Conservation (phyloP, 2,113 vertebrate genomes). For the Thunnus maccoyii region DNA sequence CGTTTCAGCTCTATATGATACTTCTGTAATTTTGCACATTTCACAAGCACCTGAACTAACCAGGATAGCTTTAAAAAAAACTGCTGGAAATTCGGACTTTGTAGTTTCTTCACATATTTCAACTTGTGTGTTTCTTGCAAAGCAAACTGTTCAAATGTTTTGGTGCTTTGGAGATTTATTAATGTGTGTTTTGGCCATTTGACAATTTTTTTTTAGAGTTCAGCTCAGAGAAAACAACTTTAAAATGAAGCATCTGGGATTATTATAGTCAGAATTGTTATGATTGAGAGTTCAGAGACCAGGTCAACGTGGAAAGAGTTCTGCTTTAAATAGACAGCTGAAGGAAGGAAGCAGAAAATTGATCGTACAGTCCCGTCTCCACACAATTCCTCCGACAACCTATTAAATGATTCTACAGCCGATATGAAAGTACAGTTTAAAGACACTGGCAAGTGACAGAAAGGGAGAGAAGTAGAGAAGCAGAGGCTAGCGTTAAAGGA, state of each 20-base stretch:
- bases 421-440: conserved; percentile 29
- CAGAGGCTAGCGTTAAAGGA: conserved; percentile 24
- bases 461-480: conserved; percentile 8
- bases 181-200: too few species aligned
- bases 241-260: neutral
- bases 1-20: too few species aligned
- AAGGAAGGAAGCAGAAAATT: neutral
- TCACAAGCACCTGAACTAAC: too few species aligned
- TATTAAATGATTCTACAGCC: conserved; percentile 20
- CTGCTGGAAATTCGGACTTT: too few species aligned
- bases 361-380: neutral
- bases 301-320: conserved; percentile 23
- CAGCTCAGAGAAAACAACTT: neutral
- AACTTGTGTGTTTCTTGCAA: too few species aligned
- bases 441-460: conserved; percentile 19
- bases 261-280: neutral
- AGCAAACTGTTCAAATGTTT: too few species aligned
- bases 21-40: too few species aligned
- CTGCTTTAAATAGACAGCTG: neutral
- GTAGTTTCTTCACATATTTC: too few species aligned
- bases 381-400: neutral
- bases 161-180: too few species aligned
- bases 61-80: too few species aligned
- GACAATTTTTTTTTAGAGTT: neutral
- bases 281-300: neutral